These are phyloP conservation scores for Telmatherina bonti DNA, from an alignment of 2,797 vertebrate genomes.

Conservation along the genomic window DNA sequence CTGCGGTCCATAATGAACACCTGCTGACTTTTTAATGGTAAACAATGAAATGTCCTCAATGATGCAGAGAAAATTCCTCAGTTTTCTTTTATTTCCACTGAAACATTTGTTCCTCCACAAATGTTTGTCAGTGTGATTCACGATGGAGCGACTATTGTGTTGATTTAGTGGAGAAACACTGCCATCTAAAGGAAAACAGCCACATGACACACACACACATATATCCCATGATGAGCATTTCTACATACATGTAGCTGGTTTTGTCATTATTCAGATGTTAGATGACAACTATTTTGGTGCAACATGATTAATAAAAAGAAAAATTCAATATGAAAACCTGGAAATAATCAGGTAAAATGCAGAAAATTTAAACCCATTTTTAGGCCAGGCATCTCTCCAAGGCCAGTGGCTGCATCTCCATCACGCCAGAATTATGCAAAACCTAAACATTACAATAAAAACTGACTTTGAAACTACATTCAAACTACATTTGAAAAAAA, in stretches of 20 bases:
- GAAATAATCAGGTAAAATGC: neutral
- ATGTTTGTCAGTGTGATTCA: neutral
- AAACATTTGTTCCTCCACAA: neutral
- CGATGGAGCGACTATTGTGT: neutral
- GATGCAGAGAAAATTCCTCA: neutral
- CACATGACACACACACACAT: slow-evolving; percentile 26
- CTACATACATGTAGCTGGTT: no score
- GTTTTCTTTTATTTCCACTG: neutral
- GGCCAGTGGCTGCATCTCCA: no score
- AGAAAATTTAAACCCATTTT: neutral
- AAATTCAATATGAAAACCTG: neutral
- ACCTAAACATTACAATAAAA: no score
- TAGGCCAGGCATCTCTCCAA: neutral
- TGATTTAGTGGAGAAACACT: slow-evolving; percentile 59
- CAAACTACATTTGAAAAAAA: no score
- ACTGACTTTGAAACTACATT: no score
- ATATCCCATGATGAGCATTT: no score
- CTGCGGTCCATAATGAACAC: neutral
- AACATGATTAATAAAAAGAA: neutral
- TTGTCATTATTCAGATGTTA: neutral
- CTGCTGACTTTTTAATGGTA: neutral
- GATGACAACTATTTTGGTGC: neutral
- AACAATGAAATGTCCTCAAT: no score
- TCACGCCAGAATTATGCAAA: no score
- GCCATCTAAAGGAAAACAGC: slow-evolving; percentile 56